Evolutionary conservation across 2,888 invertebrate genomes (phyloP), one percentile per base, ranked within the genome.

Genomic region (Aricia artaxerxes): DNA sequence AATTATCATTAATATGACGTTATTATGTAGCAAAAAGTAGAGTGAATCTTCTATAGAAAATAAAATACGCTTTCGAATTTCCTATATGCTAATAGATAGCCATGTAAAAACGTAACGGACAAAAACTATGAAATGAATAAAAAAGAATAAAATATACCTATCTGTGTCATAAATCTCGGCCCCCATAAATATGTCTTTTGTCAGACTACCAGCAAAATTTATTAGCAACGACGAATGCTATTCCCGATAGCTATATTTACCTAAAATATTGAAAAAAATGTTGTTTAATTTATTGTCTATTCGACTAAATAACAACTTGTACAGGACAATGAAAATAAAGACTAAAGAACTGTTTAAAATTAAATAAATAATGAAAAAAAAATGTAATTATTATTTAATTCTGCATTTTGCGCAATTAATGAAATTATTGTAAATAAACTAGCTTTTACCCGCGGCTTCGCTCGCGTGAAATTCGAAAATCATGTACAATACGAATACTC

Each of bases 181-280:
- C 31, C 57, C 76, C 76, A 76, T 76, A 76, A 76, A 76, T 76
- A 76, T 57, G 57, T 76, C 76, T 76, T 76, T 76, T 76, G 76
- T 76, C 76, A 76, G 76, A 31, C 76, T 76, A 76, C 76, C 76
- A 53, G 76, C 35, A 35, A 76, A 76, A 76, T 76, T 76, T 76
- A 76, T 76, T 53, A 76, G 76, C 53, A 35, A 76, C 76, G 76
- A 53, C 9, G 35, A 76, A 76, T 35, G 76, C 35, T 76, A 76
- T 76, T 76, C 35, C 53, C 31, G 76, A 76, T 76, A 76, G 31
- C 76, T 76, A 57, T 57, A 57, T 76, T 76, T 57, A 57, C 76
- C 53, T 76, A 76, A 76, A 76, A 76, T 57, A 57, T 53, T 53
- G 76, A 76, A 76, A 69, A 69, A 69, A 35, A 38, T 69, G 16